phyloP scores from a whole-genome alignment of 2,797 vertebrate species.

The Acanthurus lineatus region DNA sequence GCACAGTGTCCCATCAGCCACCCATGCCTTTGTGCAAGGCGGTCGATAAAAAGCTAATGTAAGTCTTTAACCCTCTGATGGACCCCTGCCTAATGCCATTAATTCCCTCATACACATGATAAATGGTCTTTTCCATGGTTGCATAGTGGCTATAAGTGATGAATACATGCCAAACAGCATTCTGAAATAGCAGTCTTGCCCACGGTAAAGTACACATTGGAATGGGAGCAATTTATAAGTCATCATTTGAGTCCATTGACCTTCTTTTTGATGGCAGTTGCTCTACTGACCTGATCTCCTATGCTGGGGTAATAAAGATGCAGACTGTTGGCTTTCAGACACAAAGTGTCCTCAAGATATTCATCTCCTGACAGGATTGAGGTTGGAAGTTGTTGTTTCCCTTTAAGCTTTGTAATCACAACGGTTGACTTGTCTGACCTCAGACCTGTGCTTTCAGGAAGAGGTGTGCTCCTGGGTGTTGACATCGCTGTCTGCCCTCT shows the following conservation, averaged over 20 bases:
- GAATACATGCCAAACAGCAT: slow-evolving; percentile 39
- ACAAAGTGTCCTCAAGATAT: slow-evolving; percentile 25
- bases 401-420: slow-evolving; percentile 48
- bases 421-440: slow-evolving; percentile 56
- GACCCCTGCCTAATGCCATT: slow-evolving; percentile 70
- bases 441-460: slow-evolving; percentile 53
- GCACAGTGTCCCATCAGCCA: slow-evolving; percentile 23
- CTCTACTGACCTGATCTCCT: slow-evolving; percentile 38
- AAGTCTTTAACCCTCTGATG: slow-evolving; percentile 77
- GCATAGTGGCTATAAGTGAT: slow-evolving; percentile 48
- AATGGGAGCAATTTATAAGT: slow-evolving; percentile 61
- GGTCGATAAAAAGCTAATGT: slow-evolving; percentile 75
- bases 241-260: slow-evolving; percentile 63
- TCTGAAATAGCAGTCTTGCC: slow-evolving; percentile 45
- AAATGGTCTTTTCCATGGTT: slow-evolving; percentile 61
- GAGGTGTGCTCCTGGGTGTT: slow-evolving; percentile 45
- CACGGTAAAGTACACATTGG: slow-evolving; percentile 45
- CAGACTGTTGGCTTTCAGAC: slow-evolving; percentile 32
- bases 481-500: slow-evolving; percentile 63
- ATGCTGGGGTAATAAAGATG: slow-evolving; percentile 23
- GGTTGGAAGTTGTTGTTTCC: slow-evolving; percentile 16
- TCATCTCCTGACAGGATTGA: slow-evolving; percentile 43
- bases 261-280: slow-evolving; percentile 43
- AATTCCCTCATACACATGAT: slow-evolving; percentile 62
- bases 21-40: slow-evolving; percentile 17